These are phyloP conservation scores for Druon quercuslanigerum DNA, from an alignment of 1,140 invertebrate species.

Conservation along the genomic window DNA sequence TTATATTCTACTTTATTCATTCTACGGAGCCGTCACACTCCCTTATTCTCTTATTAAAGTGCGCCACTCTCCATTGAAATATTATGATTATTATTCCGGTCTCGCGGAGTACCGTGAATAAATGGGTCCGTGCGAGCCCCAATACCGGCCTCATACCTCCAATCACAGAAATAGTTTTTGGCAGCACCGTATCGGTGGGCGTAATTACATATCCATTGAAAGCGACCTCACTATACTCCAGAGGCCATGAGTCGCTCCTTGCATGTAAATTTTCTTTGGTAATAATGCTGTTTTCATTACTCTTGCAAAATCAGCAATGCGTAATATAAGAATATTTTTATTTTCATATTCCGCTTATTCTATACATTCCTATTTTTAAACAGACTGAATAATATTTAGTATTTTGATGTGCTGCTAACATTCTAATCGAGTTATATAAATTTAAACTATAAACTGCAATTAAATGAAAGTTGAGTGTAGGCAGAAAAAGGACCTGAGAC, in stretches of 20 bases:
- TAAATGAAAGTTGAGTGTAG: too few relatives aligned
- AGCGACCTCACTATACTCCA: conserved; percentile 12
- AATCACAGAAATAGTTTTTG: conserved; percentile 31
- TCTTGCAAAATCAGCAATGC: conserved; percentile 9
- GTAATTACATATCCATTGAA: conserved; percentile 25
- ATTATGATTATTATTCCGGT: conserved; percentile 59
- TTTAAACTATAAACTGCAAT: too few relatives aligned
- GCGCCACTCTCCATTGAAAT: conserved; percentile 56
- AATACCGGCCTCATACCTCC: conserved; percentile 19
- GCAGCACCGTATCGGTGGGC: conserved; percentile 15
- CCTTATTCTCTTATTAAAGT: conserved; percentile 59
- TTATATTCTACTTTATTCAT: conserved; percentile 70
- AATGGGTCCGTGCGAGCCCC: conserved; percentile 40
- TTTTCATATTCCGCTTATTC: background rate
- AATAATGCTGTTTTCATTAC: conserved; percentile 26
- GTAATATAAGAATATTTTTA: conserved; percentile 3
- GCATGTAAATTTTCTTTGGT: conserved; percentile 9
- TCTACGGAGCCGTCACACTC: conserved; percentile 57
- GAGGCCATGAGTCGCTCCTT: conserved; percentile 24
- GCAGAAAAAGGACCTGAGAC: too few relatives aligned
- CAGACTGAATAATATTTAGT: background rate
- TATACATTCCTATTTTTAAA: conserved; percentile 13
- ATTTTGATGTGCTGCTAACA: background rate
- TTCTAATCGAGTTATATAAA: too few relatives aligned
- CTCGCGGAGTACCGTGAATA: conserved; percentile 56